Base-by-base conservation (phyloP, 2,888 invertebrate genomes). In the Auanema sp. region DNA sequence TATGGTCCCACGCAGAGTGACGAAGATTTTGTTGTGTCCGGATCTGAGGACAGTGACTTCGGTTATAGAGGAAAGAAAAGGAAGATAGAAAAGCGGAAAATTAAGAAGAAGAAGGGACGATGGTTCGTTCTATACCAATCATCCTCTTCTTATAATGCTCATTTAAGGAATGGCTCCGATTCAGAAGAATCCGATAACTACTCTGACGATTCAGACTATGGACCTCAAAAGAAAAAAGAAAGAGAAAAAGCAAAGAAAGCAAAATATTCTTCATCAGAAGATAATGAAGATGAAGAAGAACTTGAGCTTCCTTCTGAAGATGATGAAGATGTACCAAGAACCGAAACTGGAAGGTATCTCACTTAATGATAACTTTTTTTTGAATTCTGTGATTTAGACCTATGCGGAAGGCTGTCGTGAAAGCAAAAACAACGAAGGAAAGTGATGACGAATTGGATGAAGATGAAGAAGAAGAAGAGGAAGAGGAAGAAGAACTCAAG, bases 361-460 rank as follows among this genome's bases (percentile, higher is more conserved):
- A n/a, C 5, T n/a, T n/a, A 18, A n/a, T n/a, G n/a, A 21, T 24
- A 5, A 6, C n/a, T 52, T 18, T 21, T 6, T 52, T 24, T 12
- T 52, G 2, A 52, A 52, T 23, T 52, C 4, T 52, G 4, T 4
- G 14, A 49, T 65, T 50, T 44, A 67, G 67, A 25, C 67, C 67
- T 24, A 51, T 68, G 47, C 55, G 68, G n/a, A 61, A 59, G 10
- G 65, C 62, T 18, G 68, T 68, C 2, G 68, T 60, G 51, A 54
- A 60, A 33, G 58, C 43, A 47, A 64, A 64, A 56, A 58, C 33
- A 25, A 58, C 61, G 54, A 60, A 51, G 24, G 24, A 14, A 1
- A 53, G 51, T 3, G 57, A 52, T 2, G 57, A 57, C 12, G 66
- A 56, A 12, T 33, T 33, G 8, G 57, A 60, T 23, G 53, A 42